phyloP scores from a whole-genome alignment of 2,797 vertebrate species.

The Parotocinclus haroldoi region DNA sequence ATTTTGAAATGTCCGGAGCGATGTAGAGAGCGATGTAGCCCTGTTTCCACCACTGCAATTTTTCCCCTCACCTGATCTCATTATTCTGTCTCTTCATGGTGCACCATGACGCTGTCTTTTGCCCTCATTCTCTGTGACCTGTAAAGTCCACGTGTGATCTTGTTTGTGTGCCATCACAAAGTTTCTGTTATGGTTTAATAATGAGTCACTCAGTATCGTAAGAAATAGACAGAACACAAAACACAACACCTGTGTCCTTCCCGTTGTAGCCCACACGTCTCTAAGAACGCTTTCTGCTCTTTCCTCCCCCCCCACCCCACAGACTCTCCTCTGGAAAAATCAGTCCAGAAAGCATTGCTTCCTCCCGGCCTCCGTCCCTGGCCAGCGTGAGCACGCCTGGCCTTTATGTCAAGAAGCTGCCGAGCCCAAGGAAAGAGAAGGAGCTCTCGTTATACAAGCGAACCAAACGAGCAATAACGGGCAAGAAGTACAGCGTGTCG shows the following conservation, averaged over 20 bases:
- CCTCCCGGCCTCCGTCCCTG: conserved; percentile 70
- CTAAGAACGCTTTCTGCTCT: conserved; percentile 33
- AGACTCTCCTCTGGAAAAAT: conserved; percentile 98
- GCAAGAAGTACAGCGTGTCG: conserved; percentile 97
- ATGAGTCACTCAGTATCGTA: not conserved
- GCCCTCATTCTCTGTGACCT: conserved; percentile 23
- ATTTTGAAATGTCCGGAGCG: not conserved
- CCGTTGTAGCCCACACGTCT: conserved; percentile 1
- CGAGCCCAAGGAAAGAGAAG: conserved; percentile 86
- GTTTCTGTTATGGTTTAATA: too few species aligned
- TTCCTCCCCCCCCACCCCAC: conserved; percentile 26
- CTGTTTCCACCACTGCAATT: conserved; percentile 22
- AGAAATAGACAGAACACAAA: not conserved
- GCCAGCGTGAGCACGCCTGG: conserved; percentile 81
- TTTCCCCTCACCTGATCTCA: conserved; percentile 36
- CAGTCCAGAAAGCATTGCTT: conserved; percentile 92
- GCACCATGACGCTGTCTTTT: conserved; percentile 37
- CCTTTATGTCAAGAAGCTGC: conserved; percentile 87
- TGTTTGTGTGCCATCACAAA: conserved; percentile 15
- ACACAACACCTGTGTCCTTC: conserved; percentile 2
- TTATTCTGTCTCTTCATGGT: conserved; percentile 42
- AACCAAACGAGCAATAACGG: conserved; percentile 96
- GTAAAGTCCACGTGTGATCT: conserved; percentile 12
- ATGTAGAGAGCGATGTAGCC: conserved; percentile 20
- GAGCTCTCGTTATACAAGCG: conserved; percentile 97